Base-by-base conservation (phyloP, 2,113 vertebrate species). In the Tricholaema leucomelas region DNA sequence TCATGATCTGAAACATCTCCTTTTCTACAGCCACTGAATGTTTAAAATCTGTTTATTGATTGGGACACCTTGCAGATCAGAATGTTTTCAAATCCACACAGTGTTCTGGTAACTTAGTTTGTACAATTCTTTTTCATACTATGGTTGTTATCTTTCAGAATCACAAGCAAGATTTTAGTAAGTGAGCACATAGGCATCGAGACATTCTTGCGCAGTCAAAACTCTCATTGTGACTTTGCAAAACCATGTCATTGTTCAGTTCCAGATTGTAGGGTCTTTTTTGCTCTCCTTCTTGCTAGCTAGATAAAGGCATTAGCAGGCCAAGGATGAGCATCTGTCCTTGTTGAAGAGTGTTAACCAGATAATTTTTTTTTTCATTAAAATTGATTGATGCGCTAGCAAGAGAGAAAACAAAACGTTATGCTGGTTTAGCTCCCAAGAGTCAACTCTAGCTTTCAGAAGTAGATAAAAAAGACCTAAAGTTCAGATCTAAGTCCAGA, bases 351-450 rank as follows among this genome's bases (percentile, higher is more conserved):
- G 90, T 95, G 78, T 92, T 87, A 91, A 85, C 72, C 28, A 74
- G 86, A 91, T 92, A 72, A 69, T 85, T 91, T 94, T 87, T 33
- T 33, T 31, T 40, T 40, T 40, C 14, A 6, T 40, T 40, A 87
- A 92, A 95, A 92, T 92, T 93, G 91, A 92, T 94, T 58, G 77
- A 73, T 95, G 66, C 85, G 90, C 91, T 94, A 92, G 92, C 70
- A 78, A 90, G 77, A 90, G 24, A 85, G 46, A 86, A 92, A 69
- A 90, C 31, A 90, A 88, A 91, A 35, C 48, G 40, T 58, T n/a
- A 28, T 75, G 60, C 54, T 90, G 44, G 15, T 84, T 86, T 89
- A 75, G 58, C 66, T 94, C 77, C 83, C 83, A 81, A 50, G 77
- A 88, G 48, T 35, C 5, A 1, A 60, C 36, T 91, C 56, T 38